Percentiles rank a stretch among this genome's conserved stretches.
Evolutionary conservation across 2,113 vertebrate genomes (phyloP).

Genomic region (Otis tarda): DNA sequence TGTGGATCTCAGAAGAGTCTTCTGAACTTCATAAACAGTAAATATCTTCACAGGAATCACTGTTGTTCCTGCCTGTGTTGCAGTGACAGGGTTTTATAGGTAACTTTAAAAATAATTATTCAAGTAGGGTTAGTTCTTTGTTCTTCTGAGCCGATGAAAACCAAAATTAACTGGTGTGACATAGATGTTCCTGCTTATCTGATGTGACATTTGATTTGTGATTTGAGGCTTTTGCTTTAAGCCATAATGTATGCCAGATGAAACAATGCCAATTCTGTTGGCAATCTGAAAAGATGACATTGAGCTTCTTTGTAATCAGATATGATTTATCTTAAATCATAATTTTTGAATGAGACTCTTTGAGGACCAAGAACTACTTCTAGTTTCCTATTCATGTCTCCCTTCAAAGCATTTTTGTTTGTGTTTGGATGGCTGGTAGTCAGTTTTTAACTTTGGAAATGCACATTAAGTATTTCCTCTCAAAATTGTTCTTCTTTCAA

Average conservation of each 20-base stretch:
- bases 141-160: neutral
- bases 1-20: neutral
- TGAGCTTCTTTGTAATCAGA: neutral
- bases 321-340: neutral
- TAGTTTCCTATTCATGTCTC: neutral
- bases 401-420: neutral
- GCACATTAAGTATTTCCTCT: neutral
- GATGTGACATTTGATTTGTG: conserved; percentile 36
- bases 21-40: neutral
- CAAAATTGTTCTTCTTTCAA: neutral
- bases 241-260: conserved; percentile 17
- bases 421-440: neutral
- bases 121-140: neutral
- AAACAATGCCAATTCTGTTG: conserved; percentile 47
- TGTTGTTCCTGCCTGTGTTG: neutral
- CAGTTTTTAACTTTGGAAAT: neutral
- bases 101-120: conserved; percentile 1
- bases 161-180: conserved; percentile 41
- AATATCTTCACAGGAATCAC: neutral
- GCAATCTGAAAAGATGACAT: conserved; percentile 16
- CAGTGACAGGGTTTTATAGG: neutral
- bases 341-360: neutral
- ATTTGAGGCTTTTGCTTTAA: conserved; percentile 46
- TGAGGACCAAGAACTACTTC: neutral
- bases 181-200: conserved; percentile 30